Percentiles rank a stretch among this genome's conserved stretches.
Evolutionary conservation across 2,113 vertebrate species (phyloP).

Genomic region (Amia ocellicauda): DNA sequence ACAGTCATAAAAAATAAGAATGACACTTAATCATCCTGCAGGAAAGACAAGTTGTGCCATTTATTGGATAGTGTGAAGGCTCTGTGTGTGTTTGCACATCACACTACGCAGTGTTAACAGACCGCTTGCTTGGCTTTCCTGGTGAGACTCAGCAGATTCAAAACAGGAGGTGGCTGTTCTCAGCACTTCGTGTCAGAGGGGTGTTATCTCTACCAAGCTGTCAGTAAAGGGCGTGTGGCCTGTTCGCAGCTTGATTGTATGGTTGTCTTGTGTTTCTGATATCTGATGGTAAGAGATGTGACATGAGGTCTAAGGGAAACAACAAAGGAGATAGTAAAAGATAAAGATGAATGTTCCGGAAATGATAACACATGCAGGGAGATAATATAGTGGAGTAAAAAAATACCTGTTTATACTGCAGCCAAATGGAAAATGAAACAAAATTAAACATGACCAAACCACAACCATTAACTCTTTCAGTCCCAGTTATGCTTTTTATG

Average conservation of each 20-base stretch:
- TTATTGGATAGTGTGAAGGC: too few relatives aligned
- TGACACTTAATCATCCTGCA: background rate
- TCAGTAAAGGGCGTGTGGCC: conserved; percentile 32
- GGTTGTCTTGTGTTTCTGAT: conserved; percentile 31
- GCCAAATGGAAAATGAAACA: conserved; percentile 22
- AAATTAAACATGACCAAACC: too few relatives aligned
- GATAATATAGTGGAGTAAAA: conserved; percentile 26
- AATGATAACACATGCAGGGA: conserved; percentile 23
- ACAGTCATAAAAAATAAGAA: too few relatives aligned
- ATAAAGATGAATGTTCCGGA: conserved; percentile 35
- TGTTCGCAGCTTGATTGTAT: conserved; percentile 28
- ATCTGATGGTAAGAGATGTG: conserved; percentile 18
- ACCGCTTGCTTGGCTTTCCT: conserved; percentile 16
- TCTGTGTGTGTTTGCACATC: background rate
- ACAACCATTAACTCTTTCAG: too few relatives aligned
- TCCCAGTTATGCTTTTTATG: too few relatives aligned
- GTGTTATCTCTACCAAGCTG: conserved; percentile 36
- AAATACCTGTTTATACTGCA: conserved; percentile 15
- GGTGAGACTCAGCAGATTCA: conserved; percentile 13
- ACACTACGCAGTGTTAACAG: conserved; percentile 16
- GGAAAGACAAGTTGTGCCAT: conserved; percentile 10
- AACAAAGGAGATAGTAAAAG: conserved; percentile 29
- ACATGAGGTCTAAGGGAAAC: conserved; percentile 36
- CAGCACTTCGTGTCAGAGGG: background rate
- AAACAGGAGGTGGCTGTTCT: conserved; percentile 10